Conservation (phyloP, 2,113 vertebrate genomes). For the Podiceps cristatus region DNA sequence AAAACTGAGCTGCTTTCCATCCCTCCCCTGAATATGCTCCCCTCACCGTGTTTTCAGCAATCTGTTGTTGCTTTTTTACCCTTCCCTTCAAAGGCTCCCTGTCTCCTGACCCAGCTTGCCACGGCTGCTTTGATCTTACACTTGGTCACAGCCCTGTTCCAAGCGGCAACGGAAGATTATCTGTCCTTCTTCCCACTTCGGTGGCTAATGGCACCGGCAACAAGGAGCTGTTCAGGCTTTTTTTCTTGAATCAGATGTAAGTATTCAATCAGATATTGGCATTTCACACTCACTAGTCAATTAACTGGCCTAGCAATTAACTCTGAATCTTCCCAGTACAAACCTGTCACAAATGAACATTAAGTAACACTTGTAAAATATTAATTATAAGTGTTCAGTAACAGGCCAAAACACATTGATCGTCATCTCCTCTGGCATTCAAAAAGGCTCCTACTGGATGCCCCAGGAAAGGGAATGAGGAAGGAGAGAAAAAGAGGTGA, state of each 20-base stretch:
- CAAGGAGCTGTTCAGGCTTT: background rate
- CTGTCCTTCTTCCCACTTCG: background rate
- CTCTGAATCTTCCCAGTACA: background rate
- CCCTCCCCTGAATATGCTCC: background rate
- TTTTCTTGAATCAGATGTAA: background rate
- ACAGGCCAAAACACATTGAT: background rate
- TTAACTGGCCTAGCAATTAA: constrained; percentile 21
- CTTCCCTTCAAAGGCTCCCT: background rate
- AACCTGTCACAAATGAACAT: background rate
- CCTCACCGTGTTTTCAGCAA: background rate
- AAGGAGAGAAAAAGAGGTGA: background rate
- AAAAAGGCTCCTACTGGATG: background rate
- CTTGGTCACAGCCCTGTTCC: background rate
- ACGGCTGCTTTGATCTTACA: background rate
- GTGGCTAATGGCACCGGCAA: background rate
- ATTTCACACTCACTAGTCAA: background rate
- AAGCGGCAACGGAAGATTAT: background rate
- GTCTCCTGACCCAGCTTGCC: background rate
- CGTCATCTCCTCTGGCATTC: background rate
- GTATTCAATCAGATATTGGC: background rate
- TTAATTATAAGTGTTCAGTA: background rate
- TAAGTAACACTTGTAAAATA: constrained; percentile 6
- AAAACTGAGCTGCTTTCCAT: background rate
- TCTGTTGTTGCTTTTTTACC: background rate
- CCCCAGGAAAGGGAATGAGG: background rate